Conservation (phyloP, 2,797 vertebrate species). For the Hoplostethus atlanticus region DNA sequence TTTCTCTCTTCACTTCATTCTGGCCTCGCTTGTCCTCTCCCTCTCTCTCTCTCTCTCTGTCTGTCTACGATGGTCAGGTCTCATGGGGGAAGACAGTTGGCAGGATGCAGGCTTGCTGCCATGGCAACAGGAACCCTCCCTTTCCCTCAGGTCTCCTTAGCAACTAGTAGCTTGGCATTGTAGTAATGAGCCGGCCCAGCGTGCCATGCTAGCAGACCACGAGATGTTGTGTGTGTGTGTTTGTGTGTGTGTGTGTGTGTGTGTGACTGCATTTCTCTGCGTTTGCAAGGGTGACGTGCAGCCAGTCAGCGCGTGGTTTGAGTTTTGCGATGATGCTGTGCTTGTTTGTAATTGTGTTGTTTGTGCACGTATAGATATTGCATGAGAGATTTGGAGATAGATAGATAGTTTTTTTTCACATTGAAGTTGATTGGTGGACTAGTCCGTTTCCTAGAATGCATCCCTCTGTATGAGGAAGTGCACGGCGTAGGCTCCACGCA, state of each 20-base stretch:
- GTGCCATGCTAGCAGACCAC: constrained; percentile 77
- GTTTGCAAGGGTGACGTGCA: constrained; percentile 50
- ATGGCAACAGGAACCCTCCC: constrained; percentile 88
- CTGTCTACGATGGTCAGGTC: constrained; percentile 83
- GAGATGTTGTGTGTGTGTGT: constrained; percentile 54
- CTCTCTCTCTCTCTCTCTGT: constrained; percentile 61
- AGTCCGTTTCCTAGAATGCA: too few species aligned
- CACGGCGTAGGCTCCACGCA: neutral
- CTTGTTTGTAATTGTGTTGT: neutral
- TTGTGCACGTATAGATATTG: too few species aligned
- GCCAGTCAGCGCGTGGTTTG: constrained; percentile 40
- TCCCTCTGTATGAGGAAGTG: constrained; percentile 23
- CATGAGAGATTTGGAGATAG: neutral
- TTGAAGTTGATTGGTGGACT: too few species aligned
- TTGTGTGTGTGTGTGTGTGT: constrained; percentile 48
- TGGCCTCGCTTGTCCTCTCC: constrained; percentile 67
- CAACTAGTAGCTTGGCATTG: constrained; percentile 89
- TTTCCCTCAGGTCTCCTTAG: constrained; percentile 89
- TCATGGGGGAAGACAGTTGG: constrained; percentile 85
- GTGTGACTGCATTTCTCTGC: constrained; percentile 51
- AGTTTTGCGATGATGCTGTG: constrained; percentile 49
- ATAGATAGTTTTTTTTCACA: too few species aligned
- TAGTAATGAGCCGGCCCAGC: constrained; percentile 85
- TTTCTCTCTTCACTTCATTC: constrained; percentile 51
- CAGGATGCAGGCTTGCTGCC: constrained; percentile 86